Conservation (phyloP, 2,888 invertebrate species). For the Argyresthia goedartella region DNA sequence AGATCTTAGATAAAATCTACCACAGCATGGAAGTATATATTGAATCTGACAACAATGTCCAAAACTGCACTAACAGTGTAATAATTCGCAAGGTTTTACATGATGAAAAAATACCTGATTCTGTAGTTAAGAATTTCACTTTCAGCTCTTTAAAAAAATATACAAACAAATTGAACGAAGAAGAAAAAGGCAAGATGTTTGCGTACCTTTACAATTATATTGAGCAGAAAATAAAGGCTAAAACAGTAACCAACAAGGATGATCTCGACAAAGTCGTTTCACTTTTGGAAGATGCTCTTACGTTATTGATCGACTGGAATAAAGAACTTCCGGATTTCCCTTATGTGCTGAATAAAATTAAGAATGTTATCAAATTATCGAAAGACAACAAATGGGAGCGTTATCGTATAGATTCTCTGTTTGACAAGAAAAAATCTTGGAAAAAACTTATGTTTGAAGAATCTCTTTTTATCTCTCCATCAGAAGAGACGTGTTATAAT, state of each 20-base stretch:
- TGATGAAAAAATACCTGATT: conserved; percentile 26
- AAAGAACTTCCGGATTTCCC: conserved; percentile 32
- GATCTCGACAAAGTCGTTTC: conserved; percentile 18
- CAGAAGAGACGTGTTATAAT: conserved; percentile 35
- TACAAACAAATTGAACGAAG: conserved; percentile 21
- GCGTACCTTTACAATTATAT: conserved; percentile 25
- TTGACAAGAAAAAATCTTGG: conserved; percentile 43
- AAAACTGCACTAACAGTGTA: conserved; percentile 27
- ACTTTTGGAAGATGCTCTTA: conserved; percentile 17
- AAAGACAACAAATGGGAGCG: conserved; percentile 25
- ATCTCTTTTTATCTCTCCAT: conserved; percentile 30
- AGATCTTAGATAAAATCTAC: conserved; percentile 31
- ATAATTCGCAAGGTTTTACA: conserved; percentile 29
- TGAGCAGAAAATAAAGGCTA: conserved; percentile 17
- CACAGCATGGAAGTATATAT: conserved; percentile 30
- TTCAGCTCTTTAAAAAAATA: conserved; percentile 25
- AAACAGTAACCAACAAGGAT: conserved; percentile 14
- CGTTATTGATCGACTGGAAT: conserved; percentile 33
- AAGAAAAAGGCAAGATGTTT: conserved; percentile 31
- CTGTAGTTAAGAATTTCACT: conserved; percentile 27
- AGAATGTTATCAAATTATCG: conserved; percentile 25
- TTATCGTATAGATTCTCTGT: conserved; percentile 19
- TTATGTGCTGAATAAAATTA: conserved; percentile 28
- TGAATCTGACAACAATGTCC: conserved; percentile 27
- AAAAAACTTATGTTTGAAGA: conserved; percentile 38